These are phyloP conservation scores for Mola mola DNA, from an alignment of 2,113 vertebrate species.

Conservation along the genomic window DNA sequence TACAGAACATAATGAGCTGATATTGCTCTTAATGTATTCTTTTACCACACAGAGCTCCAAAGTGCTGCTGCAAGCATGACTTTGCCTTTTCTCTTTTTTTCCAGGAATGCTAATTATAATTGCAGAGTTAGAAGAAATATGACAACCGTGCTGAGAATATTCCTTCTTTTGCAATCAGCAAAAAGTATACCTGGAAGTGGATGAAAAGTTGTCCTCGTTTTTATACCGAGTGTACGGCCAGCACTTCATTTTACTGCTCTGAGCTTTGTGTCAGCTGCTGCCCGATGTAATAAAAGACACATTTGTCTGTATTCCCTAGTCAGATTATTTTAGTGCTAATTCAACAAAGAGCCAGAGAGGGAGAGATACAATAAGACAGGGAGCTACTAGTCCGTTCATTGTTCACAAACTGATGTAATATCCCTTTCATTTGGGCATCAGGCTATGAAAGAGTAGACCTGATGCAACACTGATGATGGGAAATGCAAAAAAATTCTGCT, in stretches of 20 bases:
- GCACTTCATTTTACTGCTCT: constrained; percentile 28
- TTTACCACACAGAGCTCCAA: constrained; percentile 6
- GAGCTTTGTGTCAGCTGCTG: constrained; percentile 49
- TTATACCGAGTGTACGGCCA: constrained; percentile 2
- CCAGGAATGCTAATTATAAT: constrained; percentile 48
- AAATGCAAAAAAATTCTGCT: constrained; percentile 27
- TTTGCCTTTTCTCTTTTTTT: neutral
- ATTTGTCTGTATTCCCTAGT: constrained; percentile 59
- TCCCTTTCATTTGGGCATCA: constrained; percentile 20
- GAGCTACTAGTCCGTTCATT: neutral
- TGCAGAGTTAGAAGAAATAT: constrained; percentile 15
- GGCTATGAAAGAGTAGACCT: constrained; percentile 21
- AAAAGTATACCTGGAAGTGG: constrained; percentile 33
- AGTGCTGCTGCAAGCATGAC: constrained; percentile 48
- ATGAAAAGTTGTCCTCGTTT: constrained; percentile 26
- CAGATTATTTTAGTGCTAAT: constrained; percentile 53
- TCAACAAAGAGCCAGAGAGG: constrained; percentile 17
- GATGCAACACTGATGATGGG: constrained; percentile 42
- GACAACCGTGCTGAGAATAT: constrained; percentile 17
- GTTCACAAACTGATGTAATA: constrained; percentile 47
- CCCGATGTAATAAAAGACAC: constrained; percentile 47
- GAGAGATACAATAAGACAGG: neutral
- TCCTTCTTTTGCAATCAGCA: constrained; percentile 47
- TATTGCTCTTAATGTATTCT: constrained; percentile 47
- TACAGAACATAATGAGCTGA: constrained; percentile 49